phyloP scores from a whole-genome alignment of 2,888 invertebrate species.

The Drosophila bunnanda region DNA sequence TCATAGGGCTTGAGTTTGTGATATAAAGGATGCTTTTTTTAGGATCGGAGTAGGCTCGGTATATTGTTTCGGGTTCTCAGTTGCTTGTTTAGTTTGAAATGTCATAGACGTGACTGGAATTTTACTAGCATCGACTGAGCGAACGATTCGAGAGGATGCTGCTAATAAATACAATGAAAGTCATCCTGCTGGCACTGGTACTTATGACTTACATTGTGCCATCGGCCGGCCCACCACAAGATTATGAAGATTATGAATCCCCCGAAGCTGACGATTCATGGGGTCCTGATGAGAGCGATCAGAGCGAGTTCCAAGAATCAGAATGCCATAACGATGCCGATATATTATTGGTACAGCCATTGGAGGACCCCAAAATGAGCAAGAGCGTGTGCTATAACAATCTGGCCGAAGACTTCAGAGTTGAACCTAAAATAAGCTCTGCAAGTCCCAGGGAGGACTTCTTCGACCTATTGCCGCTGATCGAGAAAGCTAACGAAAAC shows the following conservation, averaged over 20 bases:
- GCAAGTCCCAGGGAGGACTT: neutral
- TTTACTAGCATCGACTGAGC: slow-evolving; percentile 7
- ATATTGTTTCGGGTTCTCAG: neutral
- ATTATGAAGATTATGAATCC: too few species aligned
- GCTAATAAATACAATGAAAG: slow-evolving; percentile 55
- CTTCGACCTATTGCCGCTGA: neutral
- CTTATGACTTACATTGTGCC: slow-evolving; percentile 24
- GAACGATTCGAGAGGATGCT: slow-evolving; percentile 37
- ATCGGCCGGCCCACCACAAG: slow-evolving; percentile 3
- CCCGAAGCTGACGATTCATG: neutral
- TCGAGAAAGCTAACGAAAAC: neutral
- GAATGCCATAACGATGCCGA: neutral
- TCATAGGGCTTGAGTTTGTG: neutral
- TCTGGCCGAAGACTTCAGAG: neutral
- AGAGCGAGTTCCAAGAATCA: neutral
- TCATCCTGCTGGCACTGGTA: slow-evolving; percentile 39
- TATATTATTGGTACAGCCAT: neutral
- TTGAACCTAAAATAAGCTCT: neutral
- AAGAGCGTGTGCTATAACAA: neutral
- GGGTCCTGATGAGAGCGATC: neutral
- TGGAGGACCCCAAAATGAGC: neutral
- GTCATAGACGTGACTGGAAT: slow-evolving; percentile 1
- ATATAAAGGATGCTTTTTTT: neutral
- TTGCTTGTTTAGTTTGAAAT: too few species aligned
- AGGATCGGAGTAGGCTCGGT: neutral